These are phyloP conservation scores for Drosophila novamexicana DNA, from an alignment of 1,140 invertebrate species.

Conservation along the genomic window DNA sequence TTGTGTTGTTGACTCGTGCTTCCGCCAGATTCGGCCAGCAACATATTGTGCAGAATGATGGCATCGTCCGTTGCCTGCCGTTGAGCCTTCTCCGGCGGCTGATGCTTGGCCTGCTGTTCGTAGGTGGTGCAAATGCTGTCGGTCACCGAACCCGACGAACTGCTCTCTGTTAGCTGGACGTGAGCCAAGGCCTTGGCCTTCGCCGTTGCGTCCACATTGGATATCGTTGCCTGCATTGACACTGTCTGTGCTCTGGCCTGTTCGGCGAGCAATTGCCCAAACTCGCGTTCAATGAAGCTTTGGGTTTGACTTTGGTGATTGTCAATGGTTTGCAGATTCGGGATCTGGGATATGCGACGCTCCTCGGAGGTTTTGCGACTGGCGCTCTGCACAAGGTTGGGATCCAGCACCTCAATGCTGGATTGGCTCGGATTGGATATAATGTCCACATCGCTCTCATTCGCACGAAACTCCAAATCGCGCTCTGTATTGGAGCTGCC, in stretches of 20 bases:
- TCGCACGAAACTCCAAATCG: constrained; percentile 75
- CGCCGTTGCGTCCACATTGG: not conserved
- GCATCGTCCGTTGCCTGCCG: constrained; percentile 9
- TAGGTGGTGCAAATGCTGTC: constrained; percentile 88
- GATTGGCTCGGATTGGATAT: constrained; percentile 89
- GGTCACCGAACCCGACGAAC: constrained; percentile 87
- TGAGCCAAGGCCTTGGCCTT: constrained; percentile 42
- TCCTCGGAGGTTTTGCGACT: constrained; percentile 80
- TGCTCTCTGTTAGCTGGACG: constrained; percentile 86
- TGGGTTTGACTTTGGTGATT: constrained; percentile 56
- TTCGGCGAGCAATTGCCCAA: constrained; percentile 27
- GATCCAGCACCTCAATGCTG: constrained; percentile 88
- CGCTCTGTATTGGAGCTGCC: constrained; percentile 82
- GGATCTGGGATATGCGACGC: constrained; percentile 58
- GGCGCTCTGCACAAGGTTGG: constrained; percentile 80
- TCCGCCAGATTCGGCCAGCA: constrained; percentile 27
- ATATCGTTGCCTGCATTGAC: not conserved
- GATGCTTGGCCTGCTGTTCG: constrained; percentile 84
- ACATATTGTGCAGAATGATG: constrained; percentile 30
- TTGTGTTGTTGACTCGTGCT: constrained; percentile 1
- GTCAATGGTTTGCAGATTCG: constrained; percentile 54
- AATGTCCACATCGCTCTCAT: constrained; percentile 88
- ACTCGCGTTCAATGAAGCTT: constrained; percentile 67
- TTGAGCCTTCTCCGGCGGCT: constrained; percentile 23
- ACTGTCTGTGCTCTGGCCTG: constrained; percentile 1